Conservation (phyloP, 92 coral and sea anemone genomes). For the Plumapathes pennacea region DNA sequence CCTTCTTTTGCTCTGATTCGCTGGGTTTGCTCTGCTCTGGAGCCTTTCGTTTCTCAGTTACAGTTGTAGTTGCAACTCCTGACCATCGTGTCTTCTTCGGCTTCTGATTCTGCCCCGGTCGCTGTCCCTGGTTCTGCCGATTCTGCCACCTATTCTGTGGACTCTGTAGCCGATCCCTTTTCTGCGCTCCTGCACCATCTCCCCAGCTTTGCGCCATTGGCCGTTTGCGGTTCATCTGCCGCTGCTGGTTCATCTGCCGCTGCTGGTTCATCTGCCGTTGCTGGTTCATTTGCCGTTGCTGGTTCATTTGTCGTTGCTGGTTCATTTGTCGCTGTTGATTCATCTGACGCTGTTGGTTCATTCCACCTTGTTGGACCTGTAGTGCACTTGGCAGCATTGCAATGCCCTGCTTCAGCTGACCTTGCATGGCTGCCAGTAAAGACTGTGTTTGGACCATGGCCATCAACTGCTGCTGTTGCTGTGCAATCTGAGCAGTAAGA, state of each 20-base stretch:
- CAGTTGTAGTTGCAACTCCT: constrained; percentile 1
- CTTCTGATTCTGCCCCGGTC: constrained; percentile 24
- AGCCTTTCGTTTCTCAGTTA: constrained; percentile 5
- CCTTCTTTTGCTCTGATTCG: constrained; percentile 7
- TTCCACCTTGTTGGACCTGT: constrained; percentile 5
- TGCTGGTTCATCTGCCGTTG: constrained; percentile 40
- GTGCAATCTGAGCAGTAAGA: constrained; percentile 71
- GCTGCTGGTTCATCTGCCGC: constrained; percentile 41
- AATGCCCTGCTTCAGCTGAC: constrained; percentile 59
- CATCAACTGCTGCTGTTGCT: constrained; percentile 91
- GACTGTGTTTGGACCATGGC: constrained; percentile 98
- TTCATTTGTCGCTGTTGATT: constrained; percentile 30
- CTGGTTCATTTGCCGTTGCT: constrained; percentile 46
- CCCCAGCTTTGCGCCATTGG: constrained; percentile 4
- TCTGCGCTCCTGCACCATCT: constrained; percentile 3
- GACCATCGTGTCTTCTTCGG: constrained; percentile 10
- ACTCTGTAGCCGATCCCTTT: constrained; percentile 14
- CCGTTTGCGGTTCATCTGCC: constrained; percentile 47
- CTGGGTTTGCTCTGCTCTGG: constrained; percentile 4
- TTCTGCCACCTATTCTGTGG: constrained; percentile 9
- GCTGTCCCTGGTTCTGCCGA: constrained; percentile 24
- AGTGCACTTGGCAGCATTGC: constrained; percentile 26
- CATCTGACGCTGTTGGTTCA: constrained; percentile 38
- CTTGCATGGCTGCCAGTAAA: constrained; percentile 90
- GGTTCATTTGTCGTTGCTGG: constrained; percentile 48